A percentile compares a stretch with the other conserved stretches of the same genome.
These are phyloP conservation scores for Scotopteryx bipunctaria DNA, from an alignment of 2,888 invertebrate genomes.

Conservation along the genomic window DNA sequence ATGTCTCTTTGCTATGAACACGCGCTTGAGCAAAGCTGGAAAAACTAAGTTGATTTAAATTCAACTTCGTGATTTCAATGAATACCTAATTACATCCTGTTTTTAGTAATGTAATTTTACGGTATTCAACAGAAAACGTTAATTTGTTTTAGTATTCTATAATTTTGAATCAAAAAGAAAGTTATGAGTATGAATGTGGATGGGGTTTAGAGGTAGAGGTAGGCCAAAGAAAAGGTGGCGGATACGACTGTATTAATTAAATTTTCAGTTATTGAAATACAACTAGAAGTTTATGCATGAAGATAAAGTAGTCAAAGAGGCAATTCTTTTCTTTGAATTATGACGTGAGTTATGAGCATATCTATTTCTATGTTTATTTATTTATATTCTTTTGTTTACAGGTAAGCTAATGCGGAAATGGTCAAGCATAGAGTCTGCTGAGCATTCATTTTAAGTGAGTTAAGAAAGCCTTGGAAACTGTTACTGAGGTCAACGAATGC, in stretches of 20 bases:
- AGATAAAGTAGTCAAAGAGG: conserved; percentile 1
- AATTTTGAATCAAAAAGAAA: no score
- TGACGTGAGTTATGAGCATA: background rate
- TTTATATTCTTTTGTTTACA: conserved; percentile 23
- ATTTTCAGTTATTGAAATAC: background rate
- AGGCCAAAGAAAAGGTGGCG: no score
- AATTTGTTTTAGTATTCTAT: no score
- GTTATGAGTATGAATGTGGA: no score
- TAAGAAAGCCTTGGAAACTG: background rate
- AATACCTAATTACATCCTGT: no score
- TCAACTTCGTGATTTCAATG: no score
- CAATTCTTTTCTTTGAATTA: conserved; percentile 18
- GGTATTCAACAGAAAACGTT: no score
- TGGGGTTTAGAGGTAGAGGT: no score
- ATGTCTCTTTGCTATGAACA: background rate
- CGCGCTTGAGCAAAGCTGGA: background rate
- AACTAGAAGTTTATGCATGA: conserved; percentile 23
- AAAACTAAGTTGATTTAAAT: no score
- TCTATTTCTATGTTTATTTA: conserved; percentile 1
- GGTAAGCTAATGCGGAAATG: conserved; percentile 17
- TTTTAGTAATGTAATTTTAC: no score
- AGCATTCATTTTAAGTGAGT: background rate
- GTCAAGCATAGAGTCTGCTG: background rate
- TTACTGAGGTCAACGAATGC: no score
- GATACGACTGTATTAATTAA: no score